Base-by-base conservation (phyloP, 30 jellyfish, hydroid and myxozoan species). In the Aurelia coerulea region DNA sequence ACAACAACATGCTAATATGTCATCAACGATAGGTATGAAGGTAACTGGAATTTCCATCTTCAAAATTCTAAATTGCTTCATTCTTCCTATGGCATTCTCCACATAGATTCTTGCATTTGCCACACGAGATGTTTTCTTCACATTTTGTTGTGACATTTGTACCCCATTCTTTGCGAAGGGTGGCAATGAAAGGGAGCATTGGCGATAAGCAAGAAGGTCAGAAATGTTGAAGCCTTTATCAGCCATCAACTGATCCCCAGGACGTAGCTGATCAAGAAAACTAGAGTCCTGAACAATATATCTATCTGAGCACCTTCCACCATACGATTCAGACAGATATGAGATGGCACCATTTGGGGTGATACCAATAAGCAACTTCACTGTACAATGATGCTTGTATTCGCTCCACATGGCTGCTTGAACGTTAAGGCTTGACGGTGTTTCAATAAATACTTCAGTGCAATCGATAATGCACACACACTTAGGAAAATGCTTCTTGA, bases 71-170 rank as follows among this genome's bases (percentile, higher is more conserved):
- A 58, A 58, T 13, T 18, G 37, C 53, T 81, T 81, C 14, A 81
- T 46, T n/a, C 91, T 1, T 9, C 86, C 86, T 1, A 67, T 81
- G 3, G 91, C 91, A 23, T 81, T 84, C 42, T 81, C 91, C 0
- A 81, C 87, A 42, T 81, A 81, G 49, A 81, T 81, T 39, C 91
- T 50, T 70, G 59, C 59, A 68, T 75, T 54, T 49, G 67, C 67
- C n/a, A 58, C 29, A 58, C 67, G 67, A 1, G 67, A 58, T 58
- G 67, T 58, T 18, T 58, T 58, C 29, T 58, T 15, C 6, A 58
- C 67, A 58, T 58, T 2, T 58, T 15, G 2, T 65, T 17, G 4
- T 2, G 76, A 12, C 76, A 65, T 65, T 33, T 10, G 76, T 3
- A 33, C 32, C n/a, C 76, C 76, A 12, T 33, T 29, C 41, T 4